These are phyloP conservation scores for Vanacampus margaritifer DNA, from an alignment of 2,113 vertebrate genomes.

Conservation along the genomic window DNA sequence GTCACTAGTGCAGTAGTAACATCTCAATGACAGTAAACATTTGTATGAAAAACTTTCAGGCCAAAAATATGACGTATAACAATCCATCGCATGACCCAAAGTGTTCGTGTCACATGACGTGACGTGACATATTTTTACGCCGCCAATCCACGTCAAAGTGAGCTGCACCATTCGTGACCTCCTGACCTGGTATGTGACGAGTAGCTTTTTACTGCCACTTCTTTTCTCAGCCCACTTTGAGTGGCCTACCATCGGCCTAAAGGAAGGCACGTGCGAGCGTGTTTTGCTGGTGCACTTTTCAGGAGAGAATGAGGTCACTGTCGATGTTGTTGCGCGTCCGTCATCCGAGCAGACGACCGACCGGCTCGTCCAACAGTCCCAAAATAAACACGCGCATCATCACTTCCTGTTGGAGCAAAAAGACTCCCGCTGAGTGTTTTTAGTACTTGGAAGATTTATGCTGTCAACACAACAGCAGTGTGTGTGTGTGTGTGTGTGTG, in stretches of 20 bases:
- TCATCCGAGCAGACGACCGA: not conserved
- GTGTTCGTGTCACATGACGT: no score
- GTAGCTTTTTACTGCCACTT: no score
- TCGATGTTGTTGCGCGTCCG: not conserved
- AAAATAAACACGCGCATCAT: slow-evolving; percentile 8
- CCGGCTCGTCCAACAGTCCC: not conserved
- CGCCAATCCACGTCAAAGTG: no score
- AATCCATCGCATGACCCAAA: no score
- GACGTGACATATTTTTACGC: no score
- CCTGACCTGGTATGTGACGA: no score
- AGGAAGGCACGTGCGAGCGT: not conserved
- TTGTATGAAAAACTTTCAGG: no score
- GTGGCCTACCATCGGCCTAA: not conserved
- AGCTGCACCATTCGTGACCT: no score
- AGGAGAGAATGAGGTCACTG: slow-evolving; percentile 29
- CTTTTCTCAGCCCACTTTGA: not conserved
- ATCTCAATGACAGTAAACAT: no score
- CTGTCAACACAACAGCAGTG: not conserved
- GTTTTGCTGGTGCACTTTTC: not conserved
- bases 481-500: not conserved
- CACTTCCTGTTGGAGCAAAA: slow-evolving; percentile 19
- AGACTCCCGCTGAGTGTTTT: slow-evolving; percentile 22
- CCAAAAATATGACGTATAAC: no score
- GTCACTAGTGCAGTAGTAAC: no score
- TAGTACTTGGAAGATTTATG: slow-evolving; percentile 3